Evolutionary conservation across 1,140 invertebrate species (phyloP).

Genomic region (Drosophila gunungcola): DNA sequence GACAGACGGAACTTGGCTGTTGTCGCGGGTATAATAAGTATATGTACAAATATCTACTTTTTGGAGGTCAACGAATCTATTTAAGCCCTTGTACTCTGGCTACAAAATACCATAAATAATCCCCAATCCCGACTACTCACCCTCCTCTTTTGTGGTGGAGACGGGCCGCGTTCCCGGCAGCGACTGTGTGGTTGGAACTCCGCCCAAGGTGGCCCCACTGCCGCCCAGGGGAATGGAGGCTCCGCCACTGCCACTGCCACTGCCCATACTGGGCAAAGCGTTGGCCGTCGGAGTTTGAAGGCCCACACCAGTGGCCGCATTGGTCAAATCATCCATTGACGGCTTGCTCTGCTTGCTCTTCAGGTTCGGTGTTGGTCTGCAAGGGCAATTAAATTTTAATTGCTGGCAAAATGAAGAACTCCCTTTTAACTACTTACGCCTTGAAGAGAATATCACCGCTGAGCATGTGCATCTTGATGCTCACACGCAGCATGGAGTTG

Average conservation of each 20-base stretch:
- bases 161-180: slow-evolving; percentile 68
- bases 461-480: slow-evolving; percentile 96
- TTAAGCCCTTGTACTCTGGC: too few species aligned
- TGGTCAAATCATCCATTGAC: slow-evolving; percentile 72
- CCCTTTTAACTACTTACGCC: slow-evolving; percentile 90
- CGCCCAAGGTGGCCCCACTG: slow-evolving; percentile 81
- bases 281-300: slow-evolving; percentile 77
- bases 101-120: too few species aligned
- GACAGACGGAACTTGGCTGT: too few species aligned
- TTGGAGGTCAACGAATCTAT: too few species aligned
- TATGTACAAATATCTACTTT: too few species aligned
- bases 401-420: too few species aligned
- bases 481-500: slow-evolving; percentile 96
- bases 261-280: slow-evolving; percentile 63
- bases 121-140: slow-evolving; percentile 69
- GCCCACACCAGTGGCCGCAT: slow-evolving; percentile 83
- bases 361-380: slow-evolving; percentile 89
- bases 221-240: slow-evolving; percentile 74
- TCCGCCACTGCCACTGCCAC: slow-evolving; percentile 59
- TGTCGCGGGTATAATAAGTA: too few species aligned
- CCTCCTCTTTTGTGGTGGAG: slow-evolving; percentile 87
- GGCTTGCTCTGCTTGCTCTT: slow-evolving; percentile 87
- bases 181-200: slow-evolving; percentile 58
- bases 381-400: slow-evolving; percentile 36
- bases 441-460: slow-evolving; percentile 98